A percentile compares a stretch with the other conserved stretches of the same genome.
Evolutionary conservation across 2,113 vertebrate species (phyloP).

Genomic region (Camarhynchus parvulus): DNA sequence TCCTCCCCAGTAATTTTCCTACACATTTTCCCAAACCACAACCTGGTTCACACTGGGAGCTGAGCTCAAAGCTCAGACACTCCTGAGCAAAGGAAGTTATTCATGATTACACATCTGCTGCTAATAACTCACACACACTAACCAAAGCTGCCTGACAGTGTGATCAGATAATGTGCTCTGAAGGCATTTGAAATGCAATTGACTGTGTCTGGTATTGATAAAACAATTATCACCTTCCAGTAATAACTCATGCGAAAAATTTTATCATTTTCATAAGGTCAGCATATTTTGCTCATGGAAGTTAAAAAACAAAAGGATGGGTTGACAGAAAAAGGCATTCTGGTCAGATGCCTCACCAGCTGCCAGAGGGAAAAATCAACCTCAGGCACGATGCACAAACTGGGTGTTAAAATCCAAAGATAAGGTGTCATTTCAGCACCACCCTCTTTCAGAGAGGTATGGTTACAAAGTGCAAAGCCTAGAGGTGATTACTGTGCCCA

Average conservation of each 20-base stretch:
- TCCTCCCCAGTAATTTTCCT: background rate
- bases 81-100: background rate
- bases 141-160: background rate
- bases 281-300: slow-evolving; percentile 22
- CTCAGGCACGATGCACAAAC: background rate
- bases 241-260: slow-evolving; percentile 51
- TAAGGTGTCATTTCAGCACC: background rate
- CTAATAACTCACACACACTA: background rate
- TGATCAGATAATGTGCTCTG: background rate
- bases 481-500: background rate
- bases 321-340: background rate
- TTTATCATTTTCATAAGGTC: slow-evolving; percentile 20
- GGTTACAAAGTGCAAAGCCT: background rate
- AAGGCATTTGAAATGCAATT: slow-evolving; percentile 26
- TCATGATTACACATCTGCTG: background rate
- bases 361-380: background rate
- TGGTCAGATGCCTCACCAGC: background rate
- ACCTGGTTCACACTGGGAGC: background rate
- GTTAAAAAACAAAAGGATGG: background rate
- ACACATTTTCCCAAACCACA: background rate
- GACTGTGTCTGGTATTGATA: slow-evolving; percentile 31
- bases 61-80: fast-evolving
- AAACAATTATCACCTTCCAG: slow-evolving; percentile 50
- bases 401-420: background rate
- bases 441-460: background rate